Evolutionary conservation across 2,113 vertebrate species (phyloP), one percentile per base, ranked within the genome.

Genomic region (Aleadryas rufinucha): DNA sequence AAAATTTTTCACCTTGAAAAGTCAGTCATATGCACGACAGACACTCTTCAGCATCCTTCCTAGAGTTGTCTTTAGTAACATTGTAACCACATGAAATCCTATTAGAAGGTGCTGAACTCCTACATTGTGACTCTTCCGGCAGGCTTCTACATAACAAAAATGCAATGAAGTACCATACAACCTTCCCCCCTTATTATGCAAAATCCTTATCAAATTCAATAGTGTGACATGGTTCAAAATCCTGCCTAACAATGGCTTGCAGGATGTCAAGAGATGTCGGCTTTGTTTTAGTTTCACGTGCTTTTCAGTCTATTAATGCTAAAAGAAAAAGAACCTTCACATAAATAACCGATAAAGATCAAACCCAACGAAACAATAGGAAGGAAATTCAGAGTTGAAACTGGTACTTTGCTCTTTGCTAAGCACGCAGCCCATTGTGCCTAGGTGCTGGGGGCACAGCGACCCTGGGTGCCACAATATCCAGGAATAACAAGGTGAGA

Each of bases 91-190:
- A 23, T 0, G 75, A 96, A 97, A 91, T 86, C 94, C 94, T 82
- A 88, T 92, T 72, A 96, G 59, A 72, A 95, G 91, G 94, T 76
- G 90, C 82, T 95, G 93, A 96, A 95, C 89, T 93, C 88, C 52
- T 69, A 85, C 92, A 94, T 35, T 96, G 90, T 90, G 72, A 79
- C 88, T 71, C 86, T 93, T 94, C 94, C 33, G 41, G 78, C 49
- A 52, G 65, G 57, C 65, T 92, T 96, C 93, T 96, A 94, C 95
- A 96, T 96, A 90, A 95, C 93, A 97, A 97, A 91, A 96, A 96
- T 89, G 87, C 78, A 65, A 93, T 22, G 60, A 95, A 93, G 81
- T 31, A 37, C 83, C 60, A 91, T 52, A 74, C 87, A 95, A 80
- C 87, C 95, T 95, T 68, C n/a, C n/a, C 35, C 63, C 60, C 59